Evolutionary conservation across 2,797 vertebrate species (phyloP).

Genomic region (Neosilurus hyrtlii): DNA sequence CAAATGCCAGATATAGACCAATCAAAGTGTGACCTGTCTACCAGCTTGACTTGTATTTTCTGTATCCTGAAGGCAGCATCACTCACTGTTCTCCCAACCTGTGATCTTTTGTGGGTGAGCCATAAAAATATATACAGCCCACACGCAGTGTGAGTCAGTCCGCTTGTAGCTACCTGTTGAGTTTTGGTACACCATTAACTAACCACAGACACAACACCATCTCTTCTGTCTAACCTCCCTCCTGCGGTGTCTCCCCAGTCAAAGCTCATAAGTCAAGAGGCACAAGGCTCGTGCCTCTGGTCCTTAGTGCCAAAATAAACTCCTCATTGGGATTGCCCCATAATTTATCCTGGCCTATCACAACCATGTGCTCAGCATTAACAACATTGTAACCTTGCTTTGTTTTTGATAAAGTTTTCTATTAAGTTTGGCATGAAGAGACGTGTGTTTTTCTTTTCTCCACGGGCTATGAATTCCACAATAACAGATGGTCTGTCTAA

Average conservation of each 20-base stretch:
- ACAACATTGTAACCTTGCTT: conserved; percentile 9
- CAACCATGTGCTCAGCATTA: conserved; percentile 33
- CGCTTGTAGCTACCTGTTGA: conserved; percentile 19
- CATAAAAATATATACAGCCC: conserved; percentile 25
- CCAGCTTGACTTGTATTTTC: not conserved
- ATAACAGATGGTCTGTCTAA: not conserved
- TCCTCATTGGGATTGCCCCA: conserved; percentile 20
- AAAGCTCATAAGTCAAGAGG: conserved; percentile 36
- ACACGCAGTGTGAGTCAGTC: conserved; percentile 20
- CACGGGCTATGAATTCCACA: conserved; percentile 28
- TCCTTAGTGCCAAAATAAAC: conserved; percentile 40
- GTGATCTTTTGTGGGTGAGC: conserved; percentile 19
- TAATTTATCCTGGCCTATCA: conserved; percentile 42
- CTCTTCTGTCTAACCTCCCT: conserved; percentile 25
- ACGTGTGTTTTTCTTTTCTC: not conserved
- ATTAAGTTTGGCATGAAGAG: not conserved
- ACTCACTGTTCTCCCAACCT: not conserved
- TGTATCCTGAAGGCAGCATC: not conserved
- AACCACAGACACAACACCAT: conserved; percentile 30
- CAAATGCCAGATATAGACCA: not conserved
- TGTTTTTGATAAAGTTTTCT: conserved; percentile 33
- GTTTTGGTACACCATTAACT: conserved; percentile 22
- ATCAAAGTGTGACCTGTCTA: not conserved
- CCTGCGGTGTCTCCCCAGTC: conserved; percentile 18
- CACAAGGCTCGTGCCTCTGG: conserved; percentile 24